Conservation (phyloP, 1,140 invertebrate genomes). For the Mylabris phalerata region DNA sequence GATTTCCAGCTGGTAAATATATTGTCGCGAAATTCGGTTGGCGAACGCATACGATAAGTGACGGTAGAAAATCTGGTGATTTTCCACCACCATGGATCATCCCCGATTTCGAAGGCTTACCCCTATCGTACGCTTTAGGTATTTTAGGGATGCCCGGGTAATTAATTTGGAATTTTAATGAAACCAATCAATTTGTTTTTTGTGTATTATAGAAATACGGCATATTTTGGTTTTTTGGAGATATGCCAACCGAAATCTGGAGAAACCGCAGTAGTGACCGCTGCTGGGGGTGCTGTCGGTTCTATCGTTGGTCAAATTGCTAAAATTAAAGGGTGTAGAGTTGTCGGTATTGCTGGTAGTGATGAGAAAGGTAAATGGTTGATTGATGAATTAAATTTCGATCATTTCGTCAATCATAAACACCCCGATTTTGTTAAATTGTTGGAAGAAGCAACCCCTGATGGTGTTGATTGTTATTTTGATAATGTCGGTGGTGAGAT, state of each 20-base stretch:
- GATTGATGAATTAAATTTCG: constrained; percentile 52
- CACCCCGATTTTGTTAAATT: constrained; percentile 46
- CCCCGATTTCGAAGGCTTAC: constrained; percentile 28
- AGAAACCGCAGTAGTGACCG: constrained; percentile 59
- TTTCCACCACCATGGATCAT: constrained; percentile 12
- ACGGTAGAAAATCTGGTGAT: constrained; percentile 8
- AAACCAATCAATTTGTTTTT: not conserved
- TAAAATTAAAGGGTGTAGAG: constrained; percentile 59
- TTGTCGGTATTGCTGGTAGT: constrained; percentile 62
- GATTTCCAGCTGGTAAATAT: constrained; percentile 45
- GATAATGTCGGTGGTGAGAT: constrained; percentile 68
- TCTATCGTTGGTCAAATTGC: constrained; percentile 64
- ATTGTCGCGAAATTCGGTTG: constrained; percentile 49
- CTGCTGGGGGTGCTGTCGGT: constrained; percentile 61
- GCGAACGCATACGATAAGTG: constrained; percentile 48
- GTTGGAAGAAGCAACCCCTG: constrained; percentile 55
- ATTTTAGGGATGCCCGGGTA: constrained; percentile 54
- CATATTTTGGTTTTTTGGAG: constrained; percentile 62
- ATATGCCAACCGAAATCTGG: constrained; percentile 58
- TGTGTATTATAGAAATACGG: constrained; percentile 51
- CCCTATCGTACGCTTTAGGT: constrained; percentile 43
- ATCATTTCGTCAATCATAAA: constrained; percentile 64
- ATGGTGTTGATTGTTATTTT: constrained; percentile 66
- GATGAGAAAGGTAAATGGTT: constrained; percentile 64
- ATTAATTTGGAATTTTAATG: constrained; percentile 1